phyloP scores from a whole-genome alignment of 2,888 invertebrate genomes.

The Campoletis raptor region DNA sequence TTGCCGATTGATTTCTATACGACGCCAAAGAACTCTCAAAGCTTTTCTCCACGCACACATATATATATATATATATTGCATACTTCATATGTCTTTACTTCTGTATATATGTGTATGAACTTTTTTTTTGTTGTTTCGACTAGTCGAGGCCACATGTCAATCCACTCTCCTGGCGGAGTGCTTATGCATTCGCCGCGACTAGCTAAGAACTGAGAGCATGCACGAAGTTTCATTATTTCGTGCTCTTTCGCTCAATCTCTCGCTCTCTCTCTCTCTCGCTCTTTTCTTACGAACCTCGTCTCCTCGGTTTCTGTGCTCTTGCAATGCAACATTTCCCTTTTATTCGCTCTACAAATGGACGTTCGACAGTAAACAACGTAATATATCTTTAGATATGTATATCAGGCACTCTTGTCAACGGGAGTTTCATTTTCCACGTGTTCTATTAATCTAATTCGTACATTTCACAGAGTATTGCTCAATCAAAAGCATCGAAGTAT shows the following conservation, averaged over 20 bases:
- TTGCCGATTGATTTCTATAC: slow-evolving; percentile 59
- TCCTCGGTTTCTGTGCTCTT: slow-evolving; percentile 41
- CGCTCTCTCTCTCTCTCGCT: slow-evolving; percentile 21
- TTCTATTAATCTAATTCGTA: slow-evolving; percentile 39
- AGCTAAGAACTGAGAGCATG: slow-evolving; percentile 45
- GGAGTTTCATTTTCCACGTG: slow-evolving; percentile 43
- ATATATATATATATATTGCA: slow-evolving; percentile 24
- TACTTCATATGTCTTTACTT: not conserved
- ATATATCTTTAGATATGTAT: slow-evolving; percentile 23
- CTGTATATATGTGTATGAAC: not conserved
- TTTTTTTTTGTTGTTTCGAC: slow-evolving; percentile 15
- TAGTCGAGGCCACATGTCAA: slow-evolving; percentile 64
- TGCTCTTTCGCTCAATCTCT: slow-evolving; percentile 7
- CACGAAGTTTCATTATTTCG: slow-evolving; percentile 52
- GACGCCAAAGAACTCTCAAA: slow-evolving; percentile 25
- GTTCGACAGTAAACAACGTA: slow-evolving; percentile 26
- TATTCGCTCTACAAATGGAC: slow-evolving; percentile 49
- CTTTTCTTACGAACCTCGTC: slow-evolving; percentile 40
- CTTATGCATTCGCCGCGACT: slow-evolving; percentile 55
- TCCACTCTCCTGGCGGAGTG: slow-evolving; percentile 60
- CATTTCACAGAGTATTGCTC: slow-evolving; percentile 30
- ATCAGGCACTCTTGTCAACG: slow-evolving; percentile 31
- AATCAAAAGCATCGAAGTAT: slow-evolving; percentile 34
- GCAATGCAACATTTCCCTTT: slow-evolving; percentile 64
- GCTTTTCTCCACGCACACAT: slow-evolving; percentile 8